Evolutionary conservation across 2,113 vertebrate genomes (phyloP), one percentile per base, ranked within the genome.

Genomic region (Pachyramphus minor): DNA sequence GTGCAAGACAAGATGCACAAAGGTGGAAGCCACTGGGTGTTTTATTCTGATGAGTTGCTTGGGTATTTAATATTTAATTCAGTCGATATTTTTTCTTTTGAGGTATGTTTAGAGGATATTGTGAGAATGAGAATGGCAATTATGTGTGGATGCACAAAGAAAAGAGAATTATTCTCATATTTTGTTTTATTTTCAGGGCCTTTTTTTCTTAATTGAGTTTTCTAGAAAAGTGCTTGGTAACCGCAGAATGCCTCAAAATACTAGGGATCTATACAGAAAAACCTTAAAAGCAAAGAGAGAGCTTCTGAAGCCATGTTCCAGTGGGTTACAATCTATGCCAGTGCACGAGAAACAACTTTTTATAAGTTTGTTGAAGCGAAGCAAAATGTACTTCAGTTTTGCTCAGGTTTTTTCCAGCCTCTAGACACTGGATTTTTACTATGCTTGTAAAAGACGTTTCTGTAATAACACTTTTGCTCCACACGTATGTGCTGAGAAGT

Each of bases 11-110:
- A 53, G 31, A 49, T 58, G 15, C 20, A 15, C 41, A 20, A 62
- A 67, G 42, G 27, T 71, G 33, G 82, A 71, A 55, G 67, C 14
- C 92, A 14, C 39, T 6, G 9, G 5, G 1, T n/a, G 59, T 77
- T 35, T 78, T 20, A 39, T 63, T 78, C 24, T 47, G 21, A 50
- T 52, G 33, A 68, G 27, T 72, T 80, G 27, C 8, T 52, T 47
- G 45, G 8, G 9, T 83, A 45, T 76, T 94, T 73, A 94, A 87
- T 91, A 85, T 73, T 93, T 87, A 84, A 94, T 87, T 90, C 20
- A 31, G 55, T 73, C 78, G 83, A 7, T 62, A 39, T 67, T 91
- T 67, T 91, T 75, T 95, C 83, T 89, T 90, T 66, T 68, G 72
- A 93, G 39, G 13, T 91, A 28, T 27, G 22, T 55, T 83, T 31